Evolutionary conservation across 2,113 vertebrate species (phyloP).

Genomic region (Sylvia atricapilla): DNA sequence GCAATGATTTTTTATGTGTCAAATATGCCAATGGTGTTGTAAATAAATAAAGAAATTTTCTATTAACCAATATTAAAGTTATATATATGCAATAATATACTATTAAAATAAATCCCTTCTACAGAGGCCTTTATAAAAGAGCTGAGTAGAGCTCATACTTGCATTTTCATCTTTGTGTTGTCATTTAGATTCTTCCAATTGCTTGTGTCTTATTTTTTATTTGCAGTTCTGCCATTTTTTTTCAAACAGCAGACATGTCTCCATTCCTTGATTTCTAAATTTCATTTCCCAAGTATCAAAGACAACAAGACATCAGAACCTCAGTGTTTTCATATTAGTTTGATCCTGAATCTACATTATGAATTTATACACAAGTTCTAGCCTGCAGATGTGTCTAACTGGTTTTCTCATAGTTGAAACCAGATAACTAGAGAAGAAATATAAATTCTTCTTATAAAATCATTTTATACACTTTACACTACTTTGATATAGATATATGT

Average conservation of each 20-base stretch:
- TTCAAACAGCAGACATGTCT: not conserved
- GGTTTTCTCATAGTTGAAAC: not conserved
- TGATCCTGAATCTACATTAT: not conserved
- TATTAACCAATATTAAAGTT: not conserved
- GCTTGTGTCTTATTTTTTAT: not conserved
- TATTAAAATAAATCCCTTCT: not conserved
- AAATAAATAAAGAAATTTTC: not conserved
- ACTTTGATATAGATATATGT: not conserved
- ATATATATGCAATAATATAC: not conserved
- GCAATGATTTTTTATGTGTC: not conserved
- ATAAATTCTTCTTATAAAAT: not conserved
- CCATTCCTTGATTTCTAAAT: not conserved
- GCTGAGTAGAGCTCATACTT: not conserved
- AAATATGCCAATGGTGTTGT: not conserved
- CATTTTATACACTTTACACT: not conserved
- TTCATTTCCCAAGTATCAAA: not conserved
- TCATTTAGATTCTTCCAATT: not conserved
- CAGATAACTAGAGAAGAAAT: not conserved
- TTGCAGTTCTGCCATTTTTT: not conserved
- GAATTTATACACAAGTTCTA: not conserved
- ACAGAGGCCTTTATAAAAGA: not conserved
- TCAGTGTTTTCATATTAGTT: not conserved
- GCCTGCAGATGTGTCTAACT: not conserved
- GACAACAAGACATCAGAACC: not conserved
- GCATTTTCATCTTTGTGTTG: not conserved